Conservation (phyloP, 2,797 vertebrate species). For the Allobates femoralis region DNA sequence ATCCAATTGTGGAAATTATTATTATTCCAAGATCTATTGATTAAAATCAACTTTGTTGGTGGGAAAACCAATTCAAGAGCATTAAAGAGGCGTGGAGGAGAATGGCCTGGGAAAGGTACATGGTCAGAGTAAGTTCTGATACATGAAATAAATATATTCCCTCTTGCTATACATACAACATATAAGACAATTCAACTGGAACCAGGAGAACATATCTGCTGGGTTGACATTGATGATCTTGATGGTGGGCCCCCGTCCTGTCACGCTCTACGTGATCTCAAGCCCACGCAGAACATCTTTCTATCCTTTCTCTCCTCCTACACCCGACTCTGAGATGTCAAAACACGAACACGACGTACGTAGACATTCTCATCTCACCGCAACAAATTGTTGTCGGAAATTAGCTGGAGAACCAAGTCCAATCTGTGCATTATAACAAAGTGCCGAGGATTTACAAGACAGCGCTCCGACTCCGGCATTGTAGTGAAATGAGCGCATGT, state of each 20-base stretch:
- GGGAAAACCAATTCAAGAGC: too few species aligned
- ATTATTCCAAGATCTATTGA: too few species aligned
- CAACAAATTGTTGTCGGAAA: neutral
- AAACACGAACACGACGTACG: neutral
- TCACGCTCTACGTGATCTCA: neutral
- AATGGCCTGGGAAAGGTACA: too few species aligned
- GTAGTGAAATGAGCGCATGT: neutral
- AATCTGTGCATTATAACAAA: neutral
- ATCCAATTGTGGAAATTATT: too few species aligned
- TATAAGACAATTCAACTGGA: neutral
- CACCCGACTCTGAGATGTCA: conserved; percentile 5
- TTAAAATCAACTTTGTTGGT: too few species aligned
- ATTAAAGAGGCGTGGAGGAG: too few species aligned
- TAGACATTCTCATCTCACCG: neutral
- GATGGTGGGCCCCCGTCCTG: neutral
- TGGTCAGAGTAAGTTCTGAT: too few species aligned
- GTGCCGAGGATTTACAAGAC: neutral
- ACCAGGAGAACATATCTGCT: neutral
- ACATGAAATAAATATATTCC: too few species aligned
- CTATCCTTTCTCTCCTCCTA: neutral
- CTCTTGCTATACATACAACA: neutral
- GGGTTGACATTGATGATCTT: neutral
- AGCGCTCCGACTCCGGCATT: neutral
- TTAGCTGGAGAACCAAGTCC: neutral
- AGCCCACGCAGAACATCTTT: neutral